Percentiles rank a stretch among this genome's conserved stretches.
Conservation (phyloP, 2,797 vertebrate genomes). For the Hydrocynus forskahlii region DNA sequence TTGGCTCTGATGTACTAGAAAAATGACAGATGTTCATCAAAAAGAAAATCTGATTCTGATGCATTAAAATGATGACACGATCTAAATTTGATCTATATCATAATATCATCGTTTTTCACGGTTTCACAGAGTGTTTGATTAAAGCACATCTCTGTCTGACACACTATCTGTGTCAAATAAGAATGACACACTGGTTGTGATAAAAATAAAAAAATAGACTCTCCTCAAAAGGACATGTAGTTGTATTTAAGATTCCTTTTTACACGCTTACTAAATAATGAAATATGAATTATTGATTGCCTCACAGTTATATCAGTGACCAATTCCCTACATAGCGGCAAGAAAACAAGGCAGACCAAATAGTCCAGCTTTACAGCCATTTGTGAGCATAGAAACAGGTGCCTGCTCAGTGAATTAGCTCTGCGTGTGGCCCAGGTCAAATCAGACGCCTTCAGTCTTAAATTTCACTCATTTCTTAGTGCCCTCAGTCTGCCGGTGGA, state of each 20-base stretch:
- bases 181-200: not conserved
- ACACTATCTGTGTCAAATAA: not conserved
- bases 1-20: too few species aligned
- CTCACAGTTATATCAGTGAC: constrained; percentile 1
- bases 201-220: not conserved
- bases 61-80: too few species aligned
- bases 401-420: constrained; percentile 5
- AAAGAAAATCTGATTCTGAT: too few species aligned
- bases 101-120: too few species aligned
- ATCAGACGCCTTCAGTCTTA: constrained; percentile 7
- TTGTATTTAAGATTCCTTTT: not conserved
- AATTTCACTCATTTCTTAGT: constrained; percentile 13
- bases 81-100: too few species aligned
- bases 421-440: not conserved
- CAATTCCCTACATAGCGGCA: constrained; percentile 3
- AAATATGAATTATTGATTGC: too few species aligned
- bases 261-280: not conserved
- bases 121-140: too few species aligned
- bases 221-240: not conserved
- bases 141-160: too few species aligned
- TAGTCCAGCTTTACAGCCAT: not conserved
- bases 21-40: too few species aligned
- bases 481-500: not conserved
- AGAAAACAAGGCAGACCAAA: not conserved
- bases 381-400: not conserved